These are phyloP conservation scores for Scartelaos histophorus DNA, from an alignment of 2,113 vertebrate genomes.

Conservation along the genomic window DNA sequence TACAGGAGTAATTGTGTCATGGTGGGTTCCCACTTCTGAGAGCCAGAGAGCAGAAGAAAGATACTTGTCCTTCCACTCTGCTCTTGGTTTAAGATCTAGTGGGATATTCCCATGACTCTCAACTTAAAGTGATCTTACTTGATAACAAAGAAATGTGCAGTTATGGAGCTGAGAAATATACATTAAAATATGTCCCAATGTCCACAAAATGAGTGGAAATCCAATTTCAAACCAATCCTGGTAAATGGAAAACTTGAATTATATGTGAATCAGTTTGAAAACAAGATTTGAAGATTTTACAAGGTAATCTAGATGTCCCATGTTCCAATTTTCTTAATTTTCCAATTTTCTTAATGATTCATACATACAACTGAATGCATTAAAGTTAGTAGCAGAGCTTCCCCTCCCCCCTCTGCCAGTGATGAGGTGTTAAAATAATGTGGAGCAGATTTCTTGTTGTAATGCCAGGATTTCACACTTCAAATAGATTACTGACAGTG, in stretches of 20 bases:
- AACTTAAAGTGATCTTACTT: constrained; percentile 14
- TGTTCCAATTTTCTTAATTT: not conserved
- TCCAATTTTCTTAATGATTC: not conserved
- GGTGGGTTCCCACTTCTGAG: not conserved
- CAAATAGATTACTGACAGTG: constrained; percentile 33
- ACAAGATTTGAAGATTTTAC: not conserved
- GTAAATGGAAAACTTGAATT: no score
- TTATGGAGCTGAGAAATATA: no score
- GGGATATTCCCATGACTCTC: constrained; percentile 46
- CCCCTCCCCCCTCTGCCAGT: not conserved
- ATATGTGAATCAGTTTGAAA: no score
- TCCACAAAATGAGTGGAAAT: no score
- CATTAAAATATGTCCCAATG: no score
- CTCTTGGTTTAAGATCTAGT: constrained; percentile 54
- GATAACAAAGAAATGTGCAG: constrained; percentile 11
- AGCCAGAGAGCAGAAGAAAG: no score
- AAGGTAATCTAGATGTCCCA: not conserved
- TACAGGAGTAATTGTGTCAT: constrained; percentile 21
- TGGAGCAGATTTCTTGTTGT: constrained; percentile 52
- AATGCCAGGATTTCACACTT: constrained; percentile 33
- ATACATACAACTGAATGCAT: not conserved
- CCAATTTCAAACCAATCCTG: no score
- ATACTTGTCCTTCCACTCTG: no score
- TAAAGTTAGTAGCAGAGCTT: not conserved
- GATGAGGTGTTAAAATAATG: constrained; percentile 64